phyloP scores from a whole-genome alignment of 2,888 invertebrate genomes.

The Luperina testacea region DNA sequence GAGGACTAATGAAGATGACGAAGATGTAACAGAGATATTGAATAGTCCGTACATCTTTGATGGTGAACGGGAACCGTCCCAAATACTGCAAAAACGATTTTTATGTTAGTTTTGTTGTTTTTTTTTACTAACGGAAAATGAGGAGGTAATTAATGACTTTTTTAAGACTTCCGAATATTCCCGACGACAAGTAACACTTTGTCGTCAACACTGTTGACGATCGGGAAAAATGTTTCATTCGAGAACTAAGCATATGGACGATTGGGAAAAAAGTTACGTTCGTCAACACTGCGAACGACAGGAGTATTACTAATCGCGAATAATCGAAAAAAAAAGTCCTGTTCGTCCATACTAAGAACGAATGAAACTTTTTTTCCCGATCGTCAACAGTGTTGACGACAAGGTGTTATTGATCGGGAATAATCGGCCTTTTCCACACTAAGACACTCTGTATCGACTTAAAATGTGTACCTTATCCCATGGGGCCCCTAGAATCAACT shows the following conservation, averaged over 20 bases:
- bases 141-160: neutral
- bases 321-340: neutral
- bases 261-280: too few relatives aligned
- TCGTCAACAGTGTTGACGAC: neutral
- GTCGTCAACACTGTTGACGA: too few relatives aligned
- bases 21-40: constrained; percentile 9
- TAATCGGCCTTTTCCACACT: neutral
- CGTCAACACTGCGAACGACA: too few relatives aligned
- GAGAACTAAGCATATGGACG: too few relatives aligned
- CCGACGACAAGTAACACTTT: too few relatives aligned
- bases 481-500: neutral
- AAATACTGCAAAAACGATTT: constrained; percentile 19
- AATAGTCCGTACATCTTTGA: constrained; percentile 17
- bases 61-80: constrained; percentile 24
- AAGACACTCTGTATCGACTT: neutral
- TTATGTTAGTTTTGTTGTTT: constrained; percentile 11
- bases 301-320: too few relatives aligned
- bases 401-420: neutral
- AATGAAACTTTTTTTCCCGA: neutral
- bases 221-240: too few relatives aligned
- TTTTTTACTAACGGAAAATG: neutral
- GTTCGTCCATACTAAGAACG: neutral
- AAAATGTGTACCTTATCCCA: neutral
- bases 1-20: constrained; percentile 28
- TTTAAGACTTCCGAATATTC: neutral